Base-by-base conservation (phyloP, 1,140 invertebrate species). In the Augochlora pura region DNA sequence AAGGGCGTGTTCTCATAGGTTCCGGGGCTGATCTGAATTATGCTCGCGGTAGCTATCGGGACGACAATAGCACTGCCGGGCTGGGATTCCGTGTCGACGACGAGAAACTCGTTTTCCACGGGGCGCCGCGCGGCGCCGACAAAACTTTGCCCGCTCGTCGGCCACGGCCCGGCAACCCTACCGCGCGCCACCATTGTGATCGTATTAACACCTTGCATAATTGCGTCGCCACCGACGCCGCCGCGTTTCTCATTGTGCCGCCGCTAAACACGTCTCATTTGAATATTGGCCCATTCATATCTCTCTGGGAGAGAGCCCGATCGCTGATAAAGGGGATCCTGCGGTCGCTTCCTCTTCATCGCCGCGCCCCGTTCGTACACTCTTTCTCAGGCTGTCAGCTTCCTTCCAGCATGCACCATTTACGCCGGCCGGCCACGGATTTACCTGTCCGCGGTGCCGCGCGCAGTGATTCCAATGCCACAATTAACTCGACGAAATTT, bases 201-300 rank as follows among this genome's bases (percentile, higher is more conserved):
- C 88, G 91, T 88, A 91, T 92, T 92, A 92, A 91, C 91, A 92
- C 91, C 91, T 92, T 89, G 86, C 86, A 92, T 92, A 92, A 92
- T 91, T 92, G 91, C 85, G 76, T 72, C 80, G 60, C 57, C 73
- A 74, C 73, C 76, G 68, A 66, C 80, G 70, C 65, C 83, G 69
- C 69, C 76, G 80, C 81, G 85, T 85, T 84, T 88, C 79, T 84
- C 88, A 88, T 90, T 90, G 90, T 91, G 85, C 81, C 81, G 32
- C 67, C 12, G 82, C 79, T 87, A 87, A 89, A 91, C 90, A 90
- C 84, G 89, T 83, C 90, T 92, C 90, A 91, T 91, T 92, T 92
- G 87, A 92, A 92, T 91, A 92, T 91, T 87, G 87, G 86, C 79
- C 89, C 84, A 92, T 91, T 92, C 90, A 91, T 87, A 87, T 82